Evolutionary conservation across 2,888 invertebrate genomes (phyloP).

Genomic region (Cantharis rufa): DNA sequence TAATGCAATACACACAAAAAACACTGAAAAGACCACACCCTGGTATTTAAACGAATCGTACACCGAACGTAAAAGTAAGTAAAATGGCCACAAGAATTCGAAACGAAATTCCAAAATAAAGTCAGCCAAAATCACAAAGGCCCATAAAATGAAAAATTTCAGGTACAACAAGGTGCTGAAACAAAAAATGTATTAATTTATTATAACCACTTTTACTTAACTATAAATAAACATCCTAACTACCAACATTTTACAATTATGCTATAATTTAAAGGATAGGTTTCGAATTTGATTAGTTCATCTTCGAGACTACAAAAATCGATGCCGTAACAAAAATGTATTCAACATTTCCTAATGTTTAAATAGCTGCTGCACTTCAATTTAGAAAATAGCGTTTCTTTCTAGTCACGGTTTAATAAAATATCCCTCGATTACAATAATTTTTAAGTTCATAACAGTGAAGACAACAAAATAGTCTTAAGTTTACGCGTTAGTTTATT

Average conservation of each 20-base stretch:
- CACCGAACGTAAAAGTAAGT: slow-evolving; percentile 92
- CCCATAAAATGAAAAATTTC: slow-evolving; percentile 95
- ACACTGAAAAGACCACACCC: slow-evolving; percentile 96
- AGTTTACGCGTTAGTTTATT: no score
- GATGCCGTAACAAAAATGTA: background rate
- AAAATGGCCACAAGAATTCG: slow-evolving; percentile 99
- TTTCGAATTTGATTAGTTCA: background rate
- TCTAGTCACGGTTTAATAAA: no score
- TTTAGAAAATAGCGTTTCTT: no score
- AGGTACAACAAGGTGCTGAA: slow-evolving; percentile 91
- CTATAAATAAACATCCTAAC: no score
- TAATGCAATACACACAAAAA: slow-evolving; percentile 96
- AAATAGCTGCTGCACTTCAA: no score
- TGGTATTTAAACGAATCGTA: slow-evolving; percentile 98
- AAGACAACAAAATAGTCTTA: no score
- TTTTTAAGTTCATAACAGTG: no score
- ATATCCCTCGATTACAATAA: no score
- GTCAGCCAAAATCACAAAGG: slow-evolving; percentile 90
- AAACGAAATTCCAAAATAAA: slow-evolving; percentile 98
- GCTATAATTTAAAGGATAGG: background rate
- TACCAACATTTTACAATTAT: no score
- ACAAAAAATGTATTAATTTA: slow-evolving; percentile 46
- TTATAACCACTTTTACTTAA: background rate
- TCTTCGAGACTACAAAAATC: background rate
- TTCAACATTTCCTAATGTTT: background rate